phyloP scores from a whole-genome alignment of 1,140 invertebrate genomes.

The Palaemon carinicauda region DNA sequence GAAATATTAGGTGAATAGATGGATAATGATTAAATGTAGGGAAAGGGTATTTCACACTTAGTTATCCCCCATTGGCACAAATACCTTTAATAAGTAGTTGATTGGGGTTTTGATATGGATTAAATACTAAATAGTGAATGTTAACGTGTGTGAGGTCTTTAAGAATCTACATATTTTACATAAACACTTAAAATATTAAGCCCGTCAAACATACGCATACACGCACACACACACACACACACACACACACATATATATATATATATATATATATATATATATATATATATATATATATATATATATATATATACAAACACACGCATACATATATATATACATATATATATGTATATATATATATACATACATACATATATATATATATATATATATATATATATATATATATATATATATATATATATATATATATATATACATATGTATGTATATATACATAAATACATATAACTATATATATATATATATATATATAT shows the following conservation, averaged over 20 bases:
- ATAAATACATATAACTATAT: background rate
- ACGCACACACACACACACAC: background rate
- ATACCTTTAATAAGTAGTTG: too few relatives aligned
- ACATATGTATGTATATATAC: background rate
- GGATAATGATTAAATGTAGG: too few relatives aligned
- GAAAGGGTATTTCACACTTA: too few relatives aligned
- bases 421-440: slow-evolving; percentile 17
- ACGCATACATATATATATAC: background rate
- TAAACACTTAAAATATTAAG: background rate
- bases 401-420: background rate
- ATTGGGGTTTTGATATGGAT: too few relatives aligned
- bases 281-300: background rate
- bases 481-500: background rate
- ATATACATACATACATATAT: background rate
- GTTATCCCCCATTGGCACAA: too few relatives aligned
- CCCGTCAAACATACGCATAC: too few relatives aligned
- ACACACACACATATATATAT: background rate
- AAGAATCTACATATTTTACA: background rate
- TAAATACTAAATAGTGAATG: too few relatives aligned
- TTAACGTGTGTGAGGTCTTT: background rate
- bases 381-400: background rate
- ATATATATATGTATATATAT: background rate
- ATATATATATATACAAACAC: background rate
- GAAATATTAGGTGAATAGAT: too few relatives aligned
- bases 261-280: background rate